Percentiles rank a stretch among this genome's conserved stretches.
phyloP scores from a whole-genome alignment of 2,888 invertebrate species.

The Ceramica pisi region DNA sequence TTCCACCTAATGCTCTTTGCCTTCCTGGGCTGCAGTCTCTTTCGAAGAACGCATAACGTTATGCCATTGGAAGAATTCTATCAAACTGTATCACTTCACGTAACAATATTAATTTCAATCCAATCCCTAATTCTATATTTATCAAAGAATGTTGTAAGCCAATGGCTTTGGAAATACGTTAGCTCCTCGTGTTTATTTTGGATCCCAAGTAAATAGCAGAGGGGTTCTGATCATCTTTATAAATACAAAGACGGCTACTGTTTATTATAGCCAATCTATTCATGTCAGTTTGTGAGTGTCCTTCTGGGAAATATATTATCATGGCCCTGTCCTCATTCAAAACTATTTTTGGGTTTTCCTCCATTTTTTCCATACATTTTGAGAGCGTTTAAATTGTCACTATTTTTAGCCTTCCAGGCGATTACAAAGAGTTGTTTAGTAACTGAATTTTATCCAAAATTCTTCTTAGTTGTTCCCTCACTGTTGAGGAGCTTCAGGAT shows the following conservation, averaged over 20 bases:
- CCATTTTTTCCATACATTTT: too few relatives aligned
- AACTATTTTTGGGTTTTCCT: neutral
- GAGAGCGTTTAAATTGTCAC: too few relatives aligned
- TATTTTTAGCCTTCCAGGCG: too few relatives aligned
- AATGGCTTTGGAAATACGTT: constrained; percentile 25
- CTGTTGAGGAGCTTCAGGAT: too few relatives aligned
- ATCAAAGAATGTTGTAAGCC: constrained; percentile 35
- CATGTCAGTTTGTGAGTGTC: constrained; percentile 1
- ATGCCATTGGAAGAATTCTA: too few relatives aligned
- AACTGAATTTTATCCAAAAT: too few relatives aligned
- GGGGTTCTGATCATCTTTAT: constrained; percentile 45
- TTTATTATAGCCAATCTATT: constrained; percentile 18
- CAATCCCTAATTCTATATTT: constrained; percentile 36
- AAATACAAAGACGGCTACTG: constrained; percentile 31
- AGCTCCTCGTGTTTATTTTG: constrained; percentile 32
- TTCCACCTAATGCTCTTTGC: too few relatives aligned
- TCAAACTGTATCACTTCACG: neutral
- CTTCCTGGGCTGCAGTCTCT: too few relatives aligned
- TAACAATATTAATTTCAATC: constrained; percentile 18
- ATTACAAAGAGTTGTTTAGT: too few relatives aligned
- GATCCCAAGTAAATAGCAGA: constrained; percentile 58
- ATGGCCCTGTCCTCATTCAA: too few relatives aligned
- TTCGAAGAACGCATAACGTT: too few relatives aligned
- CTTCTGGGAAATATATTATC: neutral
- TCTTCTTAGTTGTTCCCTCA: too few relatives aligned